These are phyloP conservation scores for Nemotelus pantherinus DNA, from an alignment of 2,888 invertebrate species.

Conservation along the genomic window DNA sequence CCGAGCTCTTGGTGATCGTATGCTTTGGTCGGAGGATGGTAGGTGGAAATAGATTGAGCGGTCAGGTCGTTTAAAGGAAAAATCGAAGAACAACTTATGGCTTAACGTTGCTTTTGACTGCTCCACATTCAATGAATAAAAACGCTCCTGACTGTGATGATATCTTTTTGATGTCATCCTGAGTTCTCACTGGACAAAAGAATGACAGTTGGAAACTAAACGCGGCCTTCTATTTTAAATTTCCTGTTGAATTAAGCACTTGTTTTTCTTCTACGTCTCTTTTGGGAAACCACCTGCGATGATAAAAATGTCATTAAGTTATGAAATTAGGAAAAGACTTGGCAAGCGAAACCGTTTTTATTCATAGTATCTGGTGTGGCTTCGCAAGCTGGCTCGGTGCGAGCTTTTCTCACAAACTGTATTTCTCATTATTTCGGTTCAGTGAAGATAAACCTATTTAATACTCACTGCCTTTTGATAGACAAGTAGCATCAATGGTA, in stretches of 20 bases:
- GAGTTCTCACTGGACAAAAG: conserved; percentile 5
- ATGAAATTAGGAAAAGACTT: neutral
- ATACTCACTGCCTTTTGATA: no score
- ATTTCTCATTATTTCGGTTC: neutral
- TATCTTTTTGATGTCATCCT: conserved; percentile 12
- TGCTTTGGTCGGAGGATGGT: neutral
- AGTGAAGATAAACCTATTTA: neutral
- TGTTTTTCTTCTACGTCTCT: neutral
- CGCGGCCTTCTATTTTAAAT: neutral
- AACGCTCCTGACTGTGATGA: neutral
- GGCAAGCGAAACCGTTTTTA: neutral
- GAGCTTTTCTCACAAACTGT: neutral
- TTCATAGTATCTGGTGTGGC: neutral
- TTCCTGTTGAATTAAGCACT: neutral
- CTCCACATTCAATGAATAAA: neutral
- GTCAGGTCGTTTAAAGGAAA: neutral
- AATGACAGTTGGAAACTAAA: neutral
- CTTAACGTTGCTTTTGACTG: neutral
- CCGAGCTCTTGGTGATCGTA: conserved; percentile 8
- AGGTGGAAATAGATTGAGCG: neutral
- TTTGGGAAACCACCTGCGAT: neutral
- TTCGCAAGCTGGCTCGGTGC: no score
- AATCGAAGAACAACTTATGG: neutral
- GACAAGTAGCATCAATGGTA: neutral
- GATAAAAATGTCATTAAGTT: neutral